Evolutionary conservation across 1,140 invertebrate species (phyloP).

Genomic region (Drosophila fuyamai): DNA sequence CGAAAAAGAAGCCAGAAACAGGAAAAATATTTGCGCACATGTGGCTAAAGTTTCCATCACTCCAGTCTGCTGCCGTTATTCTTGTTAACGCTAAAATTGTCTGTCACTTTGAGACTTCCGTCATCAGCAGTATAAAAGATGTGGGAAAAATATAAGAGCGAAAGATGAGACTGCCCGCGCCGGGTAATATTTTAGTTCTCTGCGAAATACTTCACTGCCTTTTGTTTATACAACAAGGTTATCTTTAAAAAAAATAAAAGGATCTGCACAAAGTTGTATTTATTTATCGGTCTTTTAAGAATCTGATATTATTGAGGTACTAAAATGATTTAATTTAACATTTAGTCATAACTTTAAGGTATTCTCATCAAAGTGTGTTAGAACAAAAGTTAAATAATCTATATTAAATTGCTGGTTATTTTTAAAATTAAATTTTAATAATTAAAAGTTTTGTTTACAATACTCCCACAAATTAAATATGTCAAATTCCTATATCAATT

Average conservation of each 20-base stretch:
- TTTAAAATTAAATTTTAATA: too few species aligned
- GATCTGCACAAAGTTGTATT: background rate
- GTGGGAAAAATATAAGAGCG: constrained; percentile 10
- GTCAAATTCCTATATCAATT: too few species aligned
- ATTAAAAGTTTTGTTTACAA: too few species aligned
- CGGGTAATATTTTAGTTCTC: constrained; percentile 6
- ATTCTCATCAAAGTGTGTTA: too few species aligned
- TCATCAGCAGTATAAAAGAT: constrained; percentile 40
- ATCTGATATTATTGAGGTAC: too few species aligned
- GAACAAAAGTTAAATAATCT: too few species aligned
- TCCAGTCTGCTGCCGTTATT: constrained; percentile 39
- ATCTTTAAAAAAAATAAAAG: constrained; percentile 6
- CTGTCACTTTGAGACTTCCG: constrained; percentile 73
- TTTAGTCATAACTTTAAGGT: too few species aligned
- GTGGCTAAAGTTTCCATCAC: constrained; percentile 56
- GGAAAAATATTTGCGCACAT: constrained; percentile 62
- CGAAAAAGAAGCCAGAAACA: constrained; percentile 6
- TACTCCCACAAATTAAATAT: too few species aligned
- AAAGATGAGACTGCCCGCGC: constrained; percentile 14
- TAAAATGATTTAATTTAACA: too few species aligned
- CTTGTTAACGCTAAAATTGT: constrained; percentile 73
- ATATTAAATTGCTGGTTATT: too few species aligned
- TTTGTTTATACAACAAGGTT: constrained; percentile 2
- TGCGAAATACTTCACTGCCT: constrained; percentile 2
- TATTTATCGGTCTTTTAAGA: too few species aligned